Conservation (phyloP, 2,113 vertebrate genomes). For the Sinocyclocheilus anshuiensis region DNA sequence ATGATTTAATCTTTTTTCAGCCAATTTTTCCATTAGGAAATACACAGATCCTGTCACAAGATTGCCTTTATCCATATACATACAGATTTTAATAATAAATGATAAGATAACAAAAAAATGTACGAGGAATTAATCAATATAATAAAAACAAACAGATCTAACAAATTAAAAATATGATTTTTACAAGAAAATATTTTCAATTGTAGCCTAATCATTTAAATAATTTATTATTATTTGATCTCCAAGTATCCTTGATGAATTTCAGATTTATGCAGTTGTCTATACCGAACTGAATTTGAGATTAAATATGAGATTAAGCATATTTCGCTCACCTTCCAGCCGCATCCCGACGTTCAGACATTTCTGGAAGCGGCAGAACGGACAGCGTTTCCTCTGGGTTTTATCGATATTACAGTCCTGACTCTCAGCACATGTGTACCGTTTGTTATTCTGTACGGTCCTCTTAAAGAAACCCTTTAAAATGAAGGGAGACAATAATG, state of each 20-base stretch:
- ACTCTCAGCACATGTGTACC: constrained; percentile 86
- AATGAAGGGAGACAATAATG: background rate
- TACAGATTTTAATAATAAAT: background rate
- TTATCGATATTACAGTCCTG: constrained; percentile 90
- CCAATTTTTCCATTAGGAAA: background rate
- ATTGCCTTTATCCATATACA: background rate
- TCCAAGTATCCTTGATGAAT: background rate
- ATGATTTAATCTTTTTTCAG: background rate
- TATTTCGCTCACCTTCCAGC: constrained; percentile 81
- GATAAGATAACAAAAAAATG: background rate
- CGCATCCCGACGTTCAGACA: constrained; percentile 90
- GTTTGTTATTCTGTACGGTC: constrained; percentile 93
- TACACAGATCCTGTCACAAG: background rate
- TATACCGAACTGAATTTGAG: background rate
- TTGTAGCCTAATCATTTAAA: background rate
- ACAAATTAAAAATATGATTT: background rate
- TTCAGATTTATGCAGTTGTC: background rate
- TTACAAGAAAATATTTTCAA: background rate
- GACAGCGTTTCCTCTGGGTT: constrained; percentile 86
- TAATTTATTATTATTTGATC: background rate
- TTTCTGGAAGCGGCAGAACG: constrained; percentile 93
- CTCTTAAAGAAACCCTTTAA: constrained; percentile 91
- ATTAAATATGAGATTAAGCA: background rate
- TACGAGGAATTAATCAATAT: background rate
- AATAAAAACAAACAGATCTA: background rate